phyloP scores from a whole-genome alignment of 2,113 vertebrate genomes.

The Chrysochloris asiatica region DNA sequence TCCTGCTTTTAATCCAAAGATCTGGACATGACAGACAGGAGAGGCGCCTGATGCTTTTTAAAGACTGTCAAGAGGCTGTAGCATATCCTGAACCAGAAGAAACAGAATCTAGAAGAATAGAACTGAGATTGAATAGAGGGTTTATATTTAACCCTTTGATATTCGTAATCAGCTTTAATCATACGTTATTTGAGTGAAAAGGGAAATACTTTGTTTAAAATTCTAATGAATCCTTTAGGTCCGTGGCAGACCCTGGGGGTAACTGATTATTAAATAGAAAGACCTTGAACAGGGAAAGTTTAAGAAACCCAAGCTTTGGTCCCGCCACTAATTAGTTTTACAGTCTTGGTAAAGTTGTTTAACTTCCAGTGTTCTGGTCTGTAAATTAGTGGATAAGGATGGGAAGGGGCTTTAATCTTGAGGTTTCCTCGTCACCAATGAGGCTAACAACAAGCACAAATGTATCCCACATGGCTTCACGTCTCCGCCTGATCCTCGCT shows the following conservation, averaged over 20 bases:
- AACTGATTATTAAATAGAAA: slow-evolving; percentile 15
- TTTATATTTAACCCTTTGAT: slow-evolving; percentile 40
- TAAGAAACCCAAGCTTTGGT: not conserved
- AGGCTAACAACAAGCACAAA: not conserved
- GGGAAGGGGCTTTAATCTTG: not conserved
- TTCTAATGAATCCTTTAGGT: slow-evolving; percentile 14
- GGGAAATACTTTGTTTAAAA: slow-evolving; percentile 44
- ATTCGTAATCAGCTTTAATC: slow-evolving; percentile 36
- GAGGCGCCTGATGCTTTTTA: slow-evolving; percentile 33
- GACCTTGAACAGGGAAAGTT: not conserved
- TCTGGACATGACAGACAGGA: slow-evolving; percentile 33
- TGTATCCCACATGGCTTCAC: not conserved
- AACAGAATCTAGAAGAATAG: slow-evolving; percentile 44
- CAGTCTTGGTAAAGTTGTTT: slow-evolving; percentile 9
- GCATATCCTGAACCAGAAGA: slow-evolving; percentile 56
- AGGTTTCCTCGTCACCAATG: not conserved
- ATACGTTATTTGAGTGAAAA: slow-evolving; percentile 23
- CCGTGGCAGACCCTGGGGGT: not conserved
- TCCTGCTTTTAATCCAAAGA: slow-evolving; percentile 61
- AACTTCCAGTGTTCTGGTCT: not conserved
- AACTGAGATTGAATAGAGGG: slow-evolving; percentile 21
- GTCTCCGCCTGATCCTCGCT: not conserved
- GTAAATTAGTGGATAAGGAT: not conserved
- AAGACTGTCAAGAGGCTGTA: slow-evolving; percentile 40
- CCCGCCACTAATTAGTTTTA: slow-evolving; percentile 15